These are phyloP conservation scores for Disparrhopalites patrizii DNA, from an alignment of 2,888 invertebrate genomes.

Conservation along the genomic window DNA sequence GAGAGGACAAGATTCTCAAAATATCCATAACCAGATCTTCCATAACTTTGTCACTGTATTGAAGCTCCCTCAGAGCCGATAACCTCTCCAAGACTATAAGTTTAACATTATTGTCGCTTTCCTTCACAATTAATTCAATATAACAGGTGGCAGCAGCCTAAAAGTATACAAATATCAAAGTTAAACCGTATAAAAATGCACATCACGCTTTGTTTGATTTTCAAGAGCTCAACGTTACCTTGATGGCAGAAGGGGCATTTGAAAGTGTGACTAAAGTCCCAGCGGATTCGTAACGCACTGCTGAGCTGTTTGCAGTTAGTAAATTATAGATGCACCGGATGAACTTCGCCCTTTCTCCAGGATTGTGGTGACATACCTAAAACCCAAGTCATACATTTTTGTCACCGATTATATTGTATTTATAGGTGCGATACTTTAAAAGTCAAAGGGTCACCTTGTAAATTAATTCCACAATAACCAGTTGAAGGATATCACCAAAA, in stretches of 20 bases:
- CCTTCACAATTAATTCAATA: slow-evolving; percentile 98
- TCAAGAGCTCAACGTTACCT: slow-evolving; percentile 56
- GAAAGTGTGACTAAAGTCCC: slow-evolving; percentile 96
- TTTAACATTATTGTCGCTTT: slow-evolving; percentile 99
- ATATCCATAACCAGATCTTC: slow-evolving; percentile 95
- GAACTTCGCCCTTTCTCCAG: slow-evolving; percentile 90
- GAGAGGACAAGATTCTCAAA: slow-evolving; percentile 82
- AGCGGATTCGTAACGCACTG: slow-evolving; percentile 97
- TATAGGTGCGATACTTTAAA: too few species aligned
- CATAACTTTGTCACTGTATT: slow-evolving; percentile 78
- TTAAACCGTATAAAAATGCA: not conserved
- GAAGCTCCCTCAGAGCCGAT: slow-evolving; percentile 77
- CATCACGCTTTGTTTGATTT: not conserved
- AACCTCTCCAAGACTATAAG: slow-evolving; percentile 93
- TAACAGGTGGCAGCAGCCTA: slow-evolving; percentile 94
- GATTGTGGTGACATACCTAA: slow-evolving; percentile 93
- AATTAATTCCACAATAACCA: slow-evolving; percentile 97
- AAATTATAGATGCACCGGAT: slow-evolving; percentile 98
- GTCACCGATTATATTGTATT: too few species aligned
- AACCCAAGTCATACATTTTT: slow-evolving; percentile 19
- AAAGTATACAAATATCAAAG: slow-evolving; percentile 18
- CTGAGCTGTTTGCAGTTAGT: slow-evolving; percentile 89
- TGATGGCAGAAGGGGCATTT: slow-evolving; percentile 95
- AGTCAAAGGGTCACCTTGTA: slow-evolving; percentile 96
- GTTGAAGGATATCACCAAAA: slow-evolving; percentile 94